Evolutionary conservation across 2,113 vertebrate genomes (phyloP), one percentile per base, ranked within the genome.

Genomic region (Callionymus lyra): DNA sequence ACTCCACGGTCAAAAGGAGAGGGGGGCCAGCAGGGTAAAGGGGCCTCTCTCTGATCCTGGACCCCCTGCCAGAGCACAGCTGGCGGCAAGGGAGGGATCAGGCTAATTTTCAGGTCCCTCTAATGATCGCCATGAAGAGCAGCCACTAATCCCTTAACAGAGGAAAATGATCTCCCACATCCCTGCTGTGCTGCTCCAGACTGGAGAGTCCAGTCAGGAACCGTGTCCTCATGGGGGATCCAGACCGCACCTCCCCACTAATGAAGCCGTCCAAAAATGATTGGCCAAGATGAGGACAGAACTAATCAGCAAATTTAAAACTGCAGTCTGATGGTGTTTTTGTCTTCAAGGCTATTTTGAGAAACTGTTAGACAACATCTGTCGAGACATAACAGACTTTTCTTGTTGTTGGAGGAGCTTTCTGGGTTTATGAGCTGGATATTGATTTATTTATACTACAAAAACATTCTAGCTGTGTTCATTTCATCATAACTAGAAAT

Each of bases 21-120:
- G 42, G 36, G 21, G 21, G 21, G 21, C 21, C 4, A 27, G 13
- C 21, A 32, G 48, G 45, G 41, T n/a, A 27, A 27, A 19, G 41
- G 63, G 58, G 46, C 51, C 51, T 58, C 65, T 57, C 53, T 71
- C 65, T 74, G 66, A 67, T 69, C 63, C 53, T 35, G 4, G 53
- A 71, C 72, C 63, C 74, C 63, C 70, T 55, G 59, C 53, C 43
- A 73, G 68, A 50, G 66, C 80, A 72, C 78, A 81, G 81, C 76
- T 79, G 76, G 80, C 57, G 37, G 49, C 50, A 27, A 27, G 21
- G 21, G 41, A 56, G 56, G 75, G 80, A 81, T 81, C 80, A 77
- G 77, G 53, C 82, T 81, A 81, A 84, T 84, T 82, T 82, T 53
- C 71, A 56, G 75, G 68, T 70, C 73, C 57, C 47, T 72, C 66